Conservation (phyloP, 2,113 vertebrate genomes). For the Pygoscelis antarcticus region DNA sequence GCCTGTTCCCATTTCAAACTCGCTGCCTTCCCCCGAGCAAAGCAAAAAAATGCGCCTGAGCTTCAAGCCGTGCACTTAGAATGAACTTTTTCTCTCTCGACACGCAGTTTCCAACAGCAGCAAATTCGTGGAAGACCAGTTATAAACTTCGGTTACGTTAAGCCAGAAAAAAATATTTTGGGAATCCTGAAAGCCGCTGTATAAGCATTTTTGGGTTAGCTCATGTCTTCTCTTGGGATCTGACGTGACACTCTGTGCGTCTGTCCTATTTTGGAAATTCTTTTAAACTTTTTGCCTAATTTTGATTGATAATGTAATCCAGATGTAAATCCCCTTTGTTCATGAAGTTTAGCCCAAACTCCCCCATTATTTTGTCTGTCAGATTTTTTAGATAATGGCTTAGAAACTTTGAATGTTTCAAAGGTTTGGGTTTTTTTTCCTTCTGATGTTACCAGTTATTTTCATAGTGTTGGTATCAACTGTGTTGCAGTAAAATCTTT, state of each 20-base stretch:
- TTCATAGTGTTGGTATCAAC: background rate
- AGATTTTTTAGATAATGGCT: background rate
- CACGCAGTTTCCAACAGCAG: background rate
- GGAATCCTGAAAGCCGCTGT: background rate
- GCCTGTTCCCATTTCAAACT: background rate
- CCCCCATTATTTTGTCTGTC: background rate
- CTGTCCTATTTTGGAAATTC: background rate
- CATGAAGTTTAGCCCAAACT: background rate
- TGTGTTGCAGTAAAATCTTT: background rate
- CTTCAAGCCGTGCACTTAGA: fast-evolving
- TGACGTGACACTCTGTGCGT: background rate
- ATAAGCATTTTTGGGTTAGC: background rate
- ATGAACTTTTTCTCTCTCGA: background rate
- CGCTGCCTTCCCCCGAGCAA: background rate
- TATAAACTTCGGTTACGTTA: background rate
- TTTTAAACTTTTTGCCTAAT: background rate
- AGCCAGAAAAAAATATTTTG: background rate
- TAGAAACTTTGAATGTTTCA: background rate
- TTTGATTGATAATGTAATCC: background rate
- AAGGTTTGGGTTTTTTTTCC: background rate
- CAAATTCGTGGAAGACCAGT: background rate
- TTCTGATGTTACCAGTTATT: background rate
- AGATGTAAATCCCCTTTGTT: background rate
- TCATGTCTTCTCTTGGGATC: background rate
- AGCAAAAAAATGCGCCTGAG: background rate